A percentile compares a stretch with the other conserved stretches of the same genome.
These are phyloP conservation scores for Polyploca ridens DNA, from an alignment of 2,888 invertebrate genomes.

Conservation along the genomic window DNA sequence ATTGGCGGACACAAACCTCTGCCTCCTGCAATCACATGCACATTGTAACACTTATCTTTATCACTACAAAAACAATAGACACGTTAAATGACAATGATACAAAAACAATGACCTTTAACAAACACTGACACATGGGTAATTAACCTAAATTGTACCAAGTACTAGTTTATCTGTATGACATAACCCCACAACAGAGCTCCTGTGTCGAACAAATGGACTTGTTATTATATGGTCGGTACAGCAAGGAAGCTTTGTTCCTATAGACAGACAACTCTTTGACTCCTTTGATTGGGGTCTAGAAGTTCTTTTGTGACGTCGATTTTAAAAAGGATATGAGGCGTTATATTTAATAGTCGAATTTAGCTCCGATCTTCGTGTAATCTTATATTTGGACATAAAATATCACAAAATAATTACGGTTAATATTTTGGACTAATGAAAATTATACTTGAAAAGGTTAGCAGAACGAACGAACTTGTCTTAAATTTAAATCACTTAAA, in stretches of 20 bases:
- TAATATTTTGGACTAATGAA: too few species aligned
- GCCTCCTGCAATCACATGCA: not conserved
- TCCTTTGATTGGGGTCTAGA: not conserved
- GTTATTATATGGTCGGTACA: not conserved
- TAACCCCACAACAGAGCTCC: not conserved
- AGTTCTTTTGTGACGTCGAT: not conserved
- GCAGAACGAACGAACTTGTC: too few species aligned
- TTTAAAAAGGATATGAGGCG: too few species aligned
- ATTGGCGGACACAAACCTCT: not conserved
- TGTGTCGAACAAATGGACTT: not conserved
- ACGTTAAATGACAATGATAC: not conserved
- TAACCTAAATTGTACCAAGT: slow-evolving; percentile 1
- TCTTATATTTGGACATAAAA: too few species aligned
- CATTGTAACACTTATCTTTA: not conserved
- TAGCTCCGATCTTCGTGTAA: too few species aligned
- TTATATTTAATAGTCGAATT: too few species aligned
- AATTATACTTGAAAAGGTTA: too few species aligned
- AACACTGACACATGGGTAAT: slow-evolving; percentile 1
- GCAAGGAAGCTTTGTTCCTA: not conserved
- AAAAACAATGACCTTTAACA: slow-evolving; percentile 7
- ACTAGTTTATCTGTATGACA: slow-evolving; percentile 3
- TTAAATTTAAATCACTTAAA: too few species aligned
- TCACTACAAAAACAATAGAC: not conserved
- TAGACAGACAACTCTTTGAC: not conserved
- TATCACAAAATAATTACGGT: too few species aligned